Conservation (phyloP, 2,888 invertebrate genomes). For the Bellardia pandia region DNA sequence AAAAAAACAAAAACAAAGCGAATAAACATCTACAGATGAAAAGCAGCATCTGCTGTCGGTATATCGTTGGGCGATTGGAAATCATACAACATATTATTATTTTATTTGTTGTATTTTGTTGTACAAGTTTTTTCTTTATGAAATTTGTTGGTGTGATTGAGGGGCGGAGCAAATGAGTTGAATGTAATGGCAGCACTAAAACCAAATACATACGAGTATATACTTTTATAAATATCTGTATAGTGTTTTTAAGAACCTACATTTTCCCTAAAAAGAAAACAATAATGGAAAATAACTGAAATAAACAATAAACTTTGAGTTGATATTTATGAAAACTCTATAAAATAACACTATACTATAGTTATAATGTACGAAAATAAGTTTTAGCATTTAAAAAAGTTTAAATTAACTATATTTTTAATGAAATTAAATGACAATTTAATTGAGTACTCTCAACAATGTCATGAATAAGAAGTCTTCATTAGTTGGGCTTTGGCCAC, state of each 20-base stretch:
- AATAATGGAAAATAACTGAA: not conserved
- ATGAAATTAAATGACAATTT: not conserved
- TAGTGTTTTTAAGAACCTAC: constrained; percentile 28
- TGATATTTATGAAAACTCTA: not conserved
- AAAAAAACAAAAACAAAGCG: not conserved
- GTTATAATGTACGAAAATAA: constrained; percentile 6
- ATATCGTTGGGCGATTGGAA: constrained; percentile 47
- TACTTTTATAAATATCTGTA: not conserved
- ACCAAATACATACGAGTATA: not conserved
- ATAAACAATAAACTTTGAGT: not conserved
- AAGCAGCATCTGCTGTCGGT: constrained; percentile 50
- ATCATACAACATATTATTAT: constrained; percentile 48
- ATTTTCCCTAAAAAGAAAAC: constrained; percentile 8
- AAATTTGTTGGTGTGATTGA: constrained; percentile 44
- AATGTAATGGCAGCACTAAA: constrained; percentile 45
- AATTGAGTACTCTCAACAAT: not conserved
- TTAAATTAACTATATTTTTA: not conserved
- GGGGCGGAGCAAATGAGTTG: constrained; percentile 66
- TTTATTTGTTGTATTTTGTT: constrained; percentile 48
- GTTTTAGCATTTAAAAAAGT: not conserved
- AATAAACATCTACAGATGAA: constrained; percentile 36
- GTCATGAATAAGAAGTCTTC: not conserved
- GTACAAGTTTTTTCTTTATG: not conserved
- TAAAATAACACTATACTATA: not conserved
- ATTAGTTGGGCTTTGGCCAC: constrained; percentile 3